Evolutionary conservation across 2,113 vertebrate genomes (phyloP), one percentile per base, ranked within the genome.

Genomic region (Lophochroa leadbeateri): DNA sequence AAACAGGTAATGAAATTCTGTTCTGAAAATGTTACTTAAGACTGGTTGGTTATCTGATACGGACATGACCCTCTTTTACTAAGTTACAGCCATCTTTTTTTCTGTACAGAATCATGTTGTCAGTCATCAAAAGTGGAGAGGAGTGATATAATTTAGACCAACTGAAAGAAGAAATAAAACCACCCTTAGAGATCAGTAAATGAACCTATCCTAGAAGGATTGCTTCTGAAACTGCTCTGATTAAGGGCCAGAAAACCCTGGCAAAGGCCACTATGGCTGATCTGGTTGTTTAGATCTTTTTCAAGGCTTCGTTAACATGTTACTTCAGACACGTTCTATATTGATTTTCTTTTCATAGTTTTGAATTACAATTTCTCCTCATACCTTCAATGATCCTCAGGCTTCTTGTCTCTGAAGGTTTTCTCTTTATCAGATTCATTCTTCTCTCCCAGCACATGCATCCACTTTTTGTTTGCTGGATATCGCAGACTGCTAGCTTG

Each of bases 161-260:
- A 11, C 35, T 85, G 63, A 94, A 95, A 97, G 37, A 7, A 83
- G 53, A 96, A 86, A 80, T 92, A 88, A 92, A 95, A 78, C 65
- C n/a, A 35, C 35, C 37, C 61, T 65, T 60, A 64, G 58, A 85
- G 64, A 78, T 70, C 55, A 68, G 25, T 58, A 88, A 52, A 41
- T 67, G 31, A 93, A 70, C 27, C 35, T 83, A 5, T 84, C 27
- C 47, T 57, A 50, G 41, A 71, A 46, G 29, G 29, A 55, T 61
- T 91, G 12, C 53, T 80, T 90, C 68, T 86, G 63, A 87, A 90
- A 74, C 10, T 65, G 16, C 17, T 61, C 63, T 70, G 28, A 85
- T 52, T 49, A 86, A 71, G 25, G 12, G 17, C 15, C 58, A 90
- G 3, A 94, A 92, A 68, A 23, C 7, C 24, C 24, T 52, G 16